Conservation (phyloP, 1,140 invertebrate genomes). For the Drosophila kurseongensis region DNA sequence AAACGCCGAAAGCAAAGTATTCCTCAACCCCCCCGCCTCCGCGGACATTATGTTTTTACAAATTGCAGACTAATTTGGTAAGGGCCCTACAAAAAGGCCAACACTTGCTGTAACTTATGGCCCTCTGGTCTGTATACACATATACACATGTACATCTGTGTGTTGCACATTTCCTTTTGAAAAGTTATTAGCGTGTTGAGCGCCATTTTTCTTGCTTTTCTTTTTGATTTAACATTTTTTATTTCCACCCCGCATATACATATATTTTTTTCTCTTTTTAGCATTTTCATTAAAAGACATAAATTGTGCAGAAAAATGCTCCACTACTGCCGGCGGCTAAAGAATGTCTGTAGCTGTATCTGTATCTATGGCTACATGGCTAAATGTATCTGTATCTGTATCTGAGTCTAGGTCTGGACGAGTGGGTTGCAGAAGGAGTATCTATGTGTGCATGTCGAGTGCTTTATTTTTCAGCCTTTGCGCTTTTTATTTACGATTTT, state of each 20-base stretch:
- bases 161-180: constrained; percentile 75
- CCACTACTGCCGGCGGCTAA: constrained; percentile 31
- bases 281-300: constrained; percentile 81
- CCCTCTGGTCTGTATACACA: constrained; percentile 12
- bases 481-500: constrained; percentile 79
- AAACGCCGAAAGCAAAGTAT: constrained; percentile 39
- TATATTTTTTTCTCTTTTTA: constrained; percentile 29
- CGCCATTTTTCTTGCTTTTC: constrained; percentile 54
- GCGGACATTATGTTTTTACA: constrained; percentile 31
- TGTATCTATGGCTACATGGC: constrained; percentile 29
- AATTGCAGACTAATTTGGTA: constrained; percentile 77
- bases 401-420: constrained; percentile 40
- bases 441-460: constrained; percentile 39
- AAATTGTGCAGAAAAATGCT: constrained; percentile 82
- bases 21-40: constrained; percentile 16
- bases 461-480: constrained; percentile 78
- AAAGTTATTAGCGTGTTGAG: constrained; percentile 81
- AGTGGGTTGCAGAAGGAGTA: constrained; percentile 43
- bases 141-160: constrained; percentile 15
- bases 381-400: constrained; percentile 17
- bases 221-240: constrained; percentile 47
- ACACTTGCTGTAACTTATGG: constrained; percentile 60
- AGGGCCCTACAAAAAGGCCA: constrained; percentile 44
- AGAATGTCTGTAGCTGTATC: constrained; percentile 51
- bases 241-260: constrained; percentile 15